phyloP scores from a whole-genome alignment of 1,140 invertebrate species.

The Temnothorax curvispinosus region DNA sequence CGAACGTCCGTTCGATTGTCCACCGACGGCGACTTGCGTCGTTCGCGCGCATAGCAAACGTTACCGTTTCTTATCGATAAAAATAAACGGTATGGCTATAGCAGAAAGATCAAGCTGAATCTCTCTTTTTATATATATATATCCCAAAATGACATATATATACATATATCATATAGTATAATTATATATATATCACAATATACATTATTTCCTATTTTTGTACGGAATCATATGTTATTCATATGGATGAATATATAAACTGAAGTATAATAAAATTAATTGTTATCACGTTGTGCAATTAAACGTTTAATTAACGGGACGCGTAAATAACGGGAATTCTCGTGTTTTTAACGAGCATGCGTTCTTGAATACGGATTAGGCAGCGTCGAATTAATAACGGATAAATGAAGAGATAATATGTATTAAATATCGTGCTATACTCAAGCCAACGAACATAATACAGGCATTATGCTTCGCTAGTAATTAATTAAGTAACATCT shows the following conservation, averaged over 20 bases:
- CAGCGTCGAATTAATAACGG: slow-evolving; percentile 26
- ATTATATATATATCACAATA: neutral
- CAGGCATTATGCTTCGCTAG: neutral
- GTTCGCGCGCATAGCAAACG: neutral
- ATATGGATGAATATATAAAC: neutral
- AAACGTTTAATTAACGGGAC: slow-evolving; percentile 25
- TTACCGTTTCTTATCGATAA: neutral
- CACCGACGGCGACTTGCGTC: neutral
- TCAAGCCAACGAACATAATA: neutral
- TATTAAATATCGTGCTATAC: slow-evolving; percentile 7
- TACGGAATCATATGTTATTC: neutral
- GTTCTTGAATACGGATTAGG: neutral
- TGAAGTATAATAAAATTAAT: neutral
- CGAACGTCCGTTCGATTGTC: neutral
- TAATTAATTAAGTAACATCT: slow-evolving; percentile 13
- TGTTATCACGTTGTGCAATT: neutral
- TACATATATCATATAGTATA: neutral
- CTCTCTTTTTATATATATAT: neutral
- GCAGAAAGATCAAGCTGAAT: slow-evolving; percentile 8
- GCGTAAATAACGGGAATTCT: neutral
- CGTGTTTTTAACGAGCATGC: neutral
- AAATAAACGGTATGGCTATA: neutral
- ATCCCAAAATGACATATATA: no score
- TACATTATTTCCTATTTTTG: neutral
- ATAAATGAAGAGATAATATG: slow-evolving; percentile 21